Percentiles rank a stretch among this genome's conserved stretches.
phyloP scores from a whole-genome alignment of 2,797 vertebrate species.

The Pachyuromys duprasi region DNA sequence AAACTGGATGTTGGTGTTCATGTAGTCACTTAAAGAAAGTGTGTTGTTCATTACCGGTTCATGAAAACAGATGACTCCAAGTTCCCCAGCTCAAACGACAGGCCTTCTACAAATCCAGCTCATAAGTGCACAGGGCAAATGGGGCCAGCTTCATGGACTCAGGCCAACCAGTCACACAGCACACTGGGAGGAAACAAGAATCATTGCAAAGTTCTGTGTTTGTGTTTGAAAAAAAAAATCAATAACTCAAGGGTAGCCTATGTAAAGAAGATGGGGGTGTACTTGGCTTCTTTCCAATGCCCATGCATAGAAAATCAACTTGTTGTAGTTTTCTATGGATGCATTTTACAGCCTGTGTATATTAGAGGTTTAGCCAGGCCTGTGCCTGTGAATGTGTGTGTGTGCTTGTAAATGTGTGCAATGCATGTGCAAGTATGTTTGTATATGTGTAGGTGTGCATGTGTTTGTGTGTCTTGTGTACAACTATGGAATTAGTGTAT shows the following conservation, averaged over 20 bases:
- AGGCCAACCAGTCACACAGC: conserved; percentile 41
- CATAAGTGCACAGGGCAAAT: neutral
- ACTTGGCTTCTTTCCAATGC: conserved; percentile 68
- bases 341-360: conserved; percentile 70
- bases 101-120: conserved; percentile 60
- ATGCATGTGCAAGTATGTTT: neutral
- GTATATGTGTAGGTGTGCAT: neutral
- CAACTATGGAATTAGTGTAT: neutral
- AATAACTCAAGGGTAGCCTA: conserved; percentile 66
- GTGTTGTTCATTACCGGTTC: conserved; percentile 61
- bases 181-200: conserved; percentile 40
- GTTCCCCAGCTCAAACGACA: neutral
- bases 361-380: conserved; percentile 48
- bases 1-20: neutral
- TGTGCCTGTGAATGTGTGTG: neutral
- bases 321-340: conserved; percentile 38
- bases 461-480: neutral
- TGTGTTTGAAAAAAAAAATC: conserved; percentile 59
- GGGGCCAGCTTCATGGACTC: neutral
- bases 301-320: conserved; percentile 59
- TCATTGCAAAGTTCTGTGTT: conserved; percentile 64
- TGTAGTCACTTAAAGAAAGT: conserved; percentile 42
- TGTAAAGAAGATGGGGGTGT: conserved; percentile 64
- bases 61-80: conserved; percentile 21
- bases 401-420: neutral